Base-by-base conservation (phyloP, 2,113 vertebrate species). In the Cyanistes caeruleus region DNA sequence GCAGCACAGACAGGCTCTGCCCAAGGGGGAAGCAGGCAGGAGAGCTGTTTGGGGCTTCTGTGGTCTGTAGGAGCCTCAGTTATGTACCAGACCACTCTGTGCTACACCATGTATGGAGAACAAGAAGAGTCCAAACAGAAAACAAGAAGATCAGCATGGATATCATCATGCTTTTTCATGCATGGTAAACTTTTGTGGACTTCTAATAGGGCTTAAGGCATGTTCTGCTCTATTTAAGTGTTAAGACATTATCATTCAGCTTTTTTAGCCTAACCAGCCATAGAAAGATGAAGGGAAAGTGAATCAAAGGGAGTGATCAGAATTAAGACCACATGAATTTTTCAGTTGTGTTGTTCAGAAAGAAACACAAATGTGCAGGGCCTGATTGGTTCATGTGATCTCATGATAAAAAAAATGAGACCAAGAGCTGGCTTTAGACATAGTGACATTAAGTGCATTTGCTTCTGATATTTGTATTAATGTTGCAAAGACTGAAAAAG, bases 81-180 rank as follows among this genome's bases (percentile, higher is more conserved):
- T 37, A 68, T 2, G 7, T 22, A 62, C 5, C 46, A 58, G 39
- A 68, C 24, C 7, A 30, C 25, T 19, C 4, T 15, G 27, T 56
- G 67, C 72, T 64, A 10, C 0, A 1, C 25, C 23, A 22, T 1
- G 7, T 28, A 35, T 0, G 3, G 35, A 73, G 12, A 80, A 44
- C 48, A 84, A 27, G 60, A 37, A 41, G 17, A 52, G 6, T 37
- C 16, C 56, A 28, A 75, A 70, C 5, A 78, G 60, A 48, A 87
- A 74, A 63, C 19, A 84, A 23, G 33, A 63, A n/a, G 16, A 43
- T 8, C 19, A 25, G 72, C 91, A 79, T 37, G 60, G 19, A 43
- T 53, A 22, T 10, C 58, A 39, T 44, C 56, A 67, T 5, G 7
- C 39, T 39, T 39, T 39, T 39, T 39, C 37, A 39, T 39, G 37